Evolutionary conservation across 2,888 invertebrate genomes (phyloP).

Genomic region (Coecobrya sp.): DNA sequence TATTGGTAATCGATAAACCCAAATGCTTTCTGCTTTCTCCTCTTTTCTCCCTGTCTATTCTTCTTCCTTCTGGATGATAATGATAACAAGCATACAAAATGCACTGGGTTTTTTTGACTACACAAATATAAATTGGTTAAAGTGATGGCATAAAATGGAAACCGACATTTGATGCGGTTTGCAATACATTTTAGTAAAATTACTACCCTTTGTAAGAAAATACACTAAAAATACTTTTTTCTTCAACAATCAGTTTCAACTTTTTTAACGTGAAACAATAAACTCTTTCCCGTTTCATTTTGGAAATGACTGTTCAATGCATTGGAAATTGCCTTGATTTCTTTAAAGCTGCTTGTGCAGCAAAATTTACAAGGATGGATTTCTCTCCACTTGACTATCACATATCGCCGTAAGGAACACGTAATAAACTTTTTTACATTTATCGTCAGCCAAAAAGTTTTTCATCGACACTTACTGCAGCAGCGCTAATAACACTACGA

Average conservation of each 20-base stretch:
- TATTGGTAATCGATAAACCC: background rate
- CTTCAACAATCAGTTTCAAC: background rate
- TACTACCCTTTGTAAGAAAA: background rate
- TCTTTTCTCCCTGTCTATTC: background rate
- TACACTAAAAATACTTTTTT: background rate
- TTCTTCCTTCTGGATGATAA: background rate
- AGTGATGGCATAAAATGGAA: background rate
- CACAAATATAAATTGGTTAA: too few relatives aligned
- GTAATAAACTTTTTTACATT: background rate
- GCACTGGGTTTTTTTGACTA: too few relatives aligned
- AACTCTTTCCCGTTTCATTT: background rate
- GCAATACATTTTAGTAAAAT: background rate
- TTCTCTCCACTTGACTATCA: background rate
- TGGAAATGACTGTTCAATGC: background rate
- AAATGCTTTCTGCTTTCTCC: background rate
- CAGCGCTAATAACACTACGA: too few relatives aligned
- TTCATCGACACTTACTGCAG: too few relatives aligned
- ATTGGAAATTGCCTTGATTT: constrained; percentile 32
- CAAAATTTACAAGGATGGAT: too few relatives aligned
- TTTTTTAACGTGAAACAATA: background rate
- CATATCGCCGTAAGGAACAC: background rate
- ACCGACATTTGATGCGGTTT: background rate
- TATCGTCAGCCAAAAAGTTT: too few relatives aligned
- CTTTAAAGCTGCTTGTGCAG: background rate
- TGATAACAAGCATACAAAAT: too few relatives aligned